Evolutionary conservation across 2,888 invertebrate genomes (phyloP), one percentile per base, ranked within the genome.

Genomic region (Orthonevra nobilis): DNA sequence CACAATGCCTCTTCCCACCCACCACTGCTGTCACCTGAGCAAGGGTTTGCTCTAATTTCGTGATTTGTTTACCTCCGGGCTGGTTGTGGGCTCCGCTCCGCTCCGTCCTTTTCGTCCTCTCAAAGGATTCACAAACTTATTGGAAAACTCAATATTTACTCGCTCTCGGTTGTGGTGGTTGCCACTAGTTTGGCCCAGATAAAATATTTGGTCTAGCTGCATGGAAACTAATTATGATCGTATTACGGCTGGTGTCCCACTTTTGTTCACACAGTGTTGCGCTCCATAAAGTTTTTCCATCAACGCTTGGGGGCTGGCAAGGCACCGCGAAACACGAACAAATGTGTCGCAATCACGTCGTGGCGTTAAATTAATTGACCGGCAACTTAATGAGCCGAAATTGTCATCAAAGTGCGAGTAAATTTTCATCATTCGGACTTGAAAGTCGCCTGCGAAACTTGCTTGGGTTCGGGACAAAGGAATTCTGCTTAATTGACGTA

Each of bases 341-440:
- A 79, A 79, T 79, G 72, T 73, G 66, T 73, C 52, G 58, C 73
- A 79, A 73, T 79, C 77, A 79, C 77, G 77, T 79, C 52, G 19
- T 50, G 60, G 60, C 66, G 73, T 72, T 66, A 79, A 79, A 73
- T 73, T 79, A 79, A 79, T 79, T 79, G 77, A 46, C 52, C 66
- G 48, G 54, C 66, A 54, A 54, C 40, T 72, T 60, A 79, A 79
- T 79, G 77, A 73, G 60, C 42, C 52, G 52, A 73, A 79, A 79
- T 73, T 73, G 77, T 79, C 72, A 60, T 72, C 66, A 79, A 58
- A 66, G n/a, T n/a, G n/a, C n/a, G n/a, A n/a, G 77, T 79, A 66
- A 60, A 73, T 79, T 66, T 79, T 69, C 54, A 60, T 68, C n/a
- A n/a, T 66, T 14, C 44, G 20, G 38, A 70, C 30, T 23, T 38